Evolutionary conservation across 1,140 invertebrate genomes (phyloP).

Genomic region (Drosophila paulistorum): DNA sequence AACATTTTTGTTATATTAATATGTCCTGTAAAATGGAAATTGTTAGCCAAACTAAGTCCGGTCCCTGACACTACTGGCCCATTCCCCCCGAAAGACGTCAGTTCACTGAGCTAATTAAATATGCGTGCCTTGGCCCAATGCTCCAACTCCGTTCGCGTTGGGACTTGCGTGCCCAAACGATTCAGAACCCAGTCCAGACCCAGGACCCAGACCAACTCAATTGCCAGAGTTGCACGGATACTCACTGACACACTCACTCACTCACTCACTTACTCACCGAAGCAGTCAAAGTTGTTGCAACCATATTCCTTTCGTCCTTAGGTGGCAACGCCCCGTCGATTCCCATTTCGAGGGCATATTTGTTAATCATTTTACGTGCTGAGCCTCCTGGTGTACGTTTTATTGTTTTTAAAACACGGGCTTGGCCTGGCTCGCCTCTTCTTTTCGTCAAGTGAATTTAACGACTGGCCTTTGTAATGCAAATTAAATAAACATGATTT

Average conservation of each 20-base stretch:
- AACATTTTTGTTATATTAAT: not conserved
- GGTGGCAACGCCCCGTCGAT: constrained; percentile 28
- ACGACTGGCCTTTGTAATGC: constrained; percentile 68
- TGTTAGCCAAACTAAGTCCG: constrained; percentile 29
- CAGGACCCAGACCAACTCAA: not conserved
- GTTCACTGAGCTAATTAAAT: constrained; percentile 65
- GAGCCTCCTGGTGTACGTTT: constrained; percentile 32
- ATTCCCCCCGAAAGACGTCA: constrained; percentile 25
- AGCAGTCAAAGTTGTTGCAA: constrained; percentile 17
- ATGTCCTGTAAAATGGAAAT: constrained; percentile 28
- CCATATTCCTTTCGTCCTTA: not conserved
- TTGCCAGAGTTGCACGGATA: not conserved
- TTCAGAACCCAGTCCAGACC: constrained; percentile 1
- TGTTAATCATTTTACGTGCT: constrained; percentile 72
- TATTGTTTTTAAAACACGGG: constrained; percentile 77
- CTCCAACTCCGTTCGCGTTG: constrained; percentile 29
- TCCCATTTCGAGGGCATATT: constrained; percentile 59
- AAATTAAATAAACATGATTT: constrained; percentile 81
- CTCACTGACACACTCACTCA: too few species aligned
- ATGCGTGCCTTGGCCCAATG: constrained; percentile 59
- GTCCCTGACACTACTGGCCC: constrained; percentile 31
- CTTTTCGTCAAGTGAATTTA: constrained; percentile 53
- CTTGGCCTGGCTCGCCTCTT: constrained; percentile 24
- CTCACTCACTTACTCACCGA: too few species aligned
- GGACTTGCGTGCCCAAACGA: constrained; percentile 60